These are phyloP conservation scores for Hyppa rectilinea DNA, from an alignment of 2,888 invertebrate species.

Conservation along the genomic window DNA sequence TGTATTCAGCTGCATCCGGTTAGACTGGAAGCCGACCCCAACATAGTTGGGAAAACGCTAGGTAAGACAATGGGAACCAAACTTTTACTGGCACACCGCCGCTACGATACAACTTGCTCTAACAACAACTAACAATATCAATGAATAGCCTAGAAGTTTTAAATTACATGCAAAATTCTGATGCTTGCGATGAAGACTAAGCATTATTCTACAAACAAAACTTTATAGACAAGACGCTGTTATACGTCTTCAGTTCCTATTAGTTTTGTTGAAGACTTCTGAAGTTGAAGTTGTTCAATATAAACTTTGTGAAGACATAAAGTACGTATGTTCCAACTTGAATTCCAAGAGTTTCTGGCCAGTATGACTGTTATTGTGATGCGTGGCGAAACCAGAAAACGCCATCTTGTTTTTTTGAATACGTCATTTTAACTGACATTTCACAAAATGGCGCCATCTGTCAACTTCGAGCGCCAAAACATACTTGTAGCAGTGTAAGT, in stretches of 20 bases:
- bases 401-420: not conserved
- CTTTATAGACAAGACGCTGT: conserved; percentile 15
- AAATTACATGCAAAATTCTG: not conserved
- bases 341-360: not conserved
- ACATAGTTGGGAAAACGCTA: too few relatives aligned
- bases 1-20: too few relatives aligned
- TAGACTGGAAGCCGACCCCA: too few relatives aligned
- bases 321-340: not conserved
- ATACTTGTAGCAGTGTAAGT: not conserved
- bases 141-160: not conserved
- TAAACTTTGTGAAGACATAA: conserved; percentile 10
- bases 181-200: not conserved
- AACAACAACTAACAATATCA: not conserved
- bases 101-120: not conserved
- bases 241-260: conserved; percentile 28
- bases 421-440: too few relatives aligned
- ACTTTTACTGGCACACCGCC: not conserved
- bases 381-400: not conserved
- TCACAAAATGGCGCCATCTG: too few relatives aligned
- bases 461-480: not conserved
- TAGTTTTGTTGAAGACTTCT: conserved; percentile 12
- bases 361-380: not conserved
- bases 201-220: conserved; percentile 17
- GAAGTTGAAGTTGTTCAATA: not conserved
- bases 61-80: not conserved